phyloP scores from a whole-genome alignment of 1,140 invertebrate genomes.

The Solenopsis fugax region DNA sequence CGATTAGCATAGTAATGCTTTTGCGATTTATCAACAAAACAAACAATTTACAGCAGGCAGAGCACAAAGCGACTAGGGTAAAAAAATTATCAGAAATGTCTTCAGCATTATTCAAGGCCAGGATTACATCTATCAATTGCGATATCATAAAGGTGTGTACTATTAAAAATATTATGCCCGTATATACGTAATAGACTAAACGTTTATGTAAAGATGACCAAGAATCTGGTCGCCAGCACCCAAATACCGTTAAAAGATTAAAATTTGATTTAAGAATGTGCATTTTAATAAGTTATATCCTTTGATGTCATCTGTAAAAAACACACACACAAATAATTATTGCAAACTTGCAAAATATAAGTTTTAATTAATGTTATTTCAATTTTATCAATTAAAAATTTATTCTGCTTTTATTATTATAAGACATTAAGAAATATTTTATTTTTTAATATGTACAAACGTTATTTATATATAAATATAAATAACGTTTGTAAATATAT shows the following conservation, averaged over 20 bases:
- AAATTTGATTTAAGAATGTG: slow-evolving; percentile 40
- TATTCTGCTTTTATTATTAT: not conserved
- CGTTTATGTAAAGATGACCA: slow-evolving; percentile 14
- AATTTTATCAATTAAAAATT: not conserved
- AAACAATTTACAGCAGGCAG: slow-evolving; percentile 53
- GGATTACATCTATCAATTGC: slow-evolving; percentile 56
- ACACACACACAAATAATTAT: not conserved
- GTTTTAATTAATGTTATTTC: not conserved
- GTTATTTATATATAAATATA: not conserved
- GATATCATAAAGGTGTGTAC: slow-evolving; percentile 51
- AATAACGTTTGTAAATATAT: too few species aligned
- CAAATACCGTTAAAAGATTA: slow-evolving; percentile 56
- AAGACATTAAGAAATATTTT: not conserved
- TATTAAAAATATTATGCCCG: slow-evolving; percentile 28
- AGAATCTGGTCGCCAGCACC: slow-evolving; percentile 60
- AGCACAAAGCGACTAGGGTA: slow-evolving; percentile 21
- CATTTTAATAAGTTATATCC: slow-evolving; percentile 26
- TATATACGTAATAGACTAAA: slow-evolving; percentile 1
- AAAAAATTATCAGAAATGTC: slow-evolving; percentile 63
- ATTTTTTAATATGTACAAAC: slow-evolving; percentile 3
- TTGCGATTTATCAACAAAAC: slow-evolving; percentile 46
- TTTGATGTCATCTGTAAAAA: not conserved
- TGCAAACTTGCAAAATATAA: not conserved
- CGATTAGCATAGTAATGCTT: slow-evolving; percentile 10
- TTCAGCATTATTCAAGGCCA: slow-evolving; percentile 20